Conservation (phyloP, 2,113 vertebrate species). For the Psittacus erithacus region DNA sequence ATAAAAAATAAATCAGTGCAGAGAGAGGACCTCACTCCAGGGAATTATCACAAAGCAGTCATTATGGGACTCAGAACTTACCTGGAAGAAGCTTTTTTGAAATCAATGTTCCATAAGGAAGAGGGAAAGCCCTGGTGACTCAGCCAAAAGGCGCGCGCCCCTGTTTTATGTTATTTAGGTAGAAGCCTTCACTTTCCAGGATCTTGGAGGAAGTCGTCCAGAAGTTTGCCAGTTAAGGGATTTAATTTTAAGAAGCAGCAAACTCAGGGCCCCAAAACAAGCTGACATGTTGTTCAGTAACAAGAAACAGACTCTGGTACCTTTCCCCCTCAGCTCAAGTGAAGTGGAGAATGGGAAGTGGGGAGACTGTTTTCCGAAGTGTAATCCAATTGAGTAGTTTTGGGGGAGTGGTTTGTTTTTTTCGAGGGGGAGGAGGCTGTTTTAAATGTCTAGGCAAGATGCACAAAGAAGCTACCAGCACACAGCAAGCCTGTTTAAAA, state of each 20-base stretch:
- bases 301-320: slow-evolving; percentile 86
- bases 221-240: slow-evolving; percentile 81
- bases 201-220: slow-evolving; percentile 85
- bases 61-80: slow-evolving; percentile 80
- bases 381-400: slow-evolving; percentile 79
- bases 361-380: slow-evolving; percentile 75
- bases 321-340: slow-evolving; percentile 73
- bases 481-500: slow-evolving; percentile 84
- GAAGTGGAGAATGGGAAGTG: slow-evolving; percentile 60
- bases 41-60: slow-evolving; percentile 67
- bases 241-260: slow-evolving; percentile 78
- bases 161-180: slow-evolving; percentile 82
- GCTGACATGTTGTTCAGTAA: slow-evolving; percentile 82
- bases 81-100: slow-evolving; percentile 82
- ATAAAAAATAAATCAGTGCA: slow-evolving; percentile 69
- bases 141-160: slow-evolving; percentile 83
- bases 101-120: slow-evolving; percentile 82
- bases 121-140: slow-evolving; percentile 86
- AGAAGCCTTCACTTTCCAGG: slow-evolving; percentile 86
- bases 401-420: slow-evolving; percentile 29
- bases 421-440: slow-evolving; percentile 50
- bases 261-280: slow-evolving; percentile 84
- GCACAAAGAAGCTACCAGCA: slow-evolving; percentile 85
- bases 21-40: slow-evolving; percentile 73
- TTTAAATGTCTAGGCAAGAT: slow-evolving; percentile 85